Conservation (phyloP, 2,113 vertebrate genomes). For the Amia ocellicauda region DNA sequence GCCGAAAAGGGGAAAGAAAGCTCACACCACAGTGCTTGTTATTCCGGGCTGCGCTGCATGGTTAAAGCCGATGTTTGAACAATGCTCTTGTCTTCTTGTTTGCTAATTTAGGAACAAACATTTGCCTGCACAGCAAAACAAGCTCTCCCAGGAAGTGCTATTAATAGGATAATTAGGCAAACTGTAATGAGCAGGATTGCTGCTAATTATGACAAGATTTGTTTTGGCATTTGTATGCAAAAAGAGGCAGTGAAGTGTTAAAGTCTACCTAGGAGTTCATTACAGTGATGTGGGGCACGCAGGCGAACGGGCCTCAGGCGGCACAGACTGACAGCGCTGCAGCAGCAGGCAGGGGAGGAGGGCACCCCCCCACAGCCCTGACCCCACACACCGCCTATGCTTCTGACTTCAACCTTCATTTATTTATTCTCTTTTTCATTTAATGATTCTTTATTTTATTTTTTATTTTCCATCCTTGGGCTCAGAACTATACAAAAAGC, state of each 20-base stretch:
- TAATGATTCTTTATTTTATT: no score
- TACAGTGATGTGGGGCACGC: conserved; percentile 82
- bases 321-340: conserved; percentile 42
- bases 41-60: conserved; percentile 67
- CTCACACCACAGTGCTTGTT: conserved; percentile 24
- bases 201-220: conserved; percentile 98
- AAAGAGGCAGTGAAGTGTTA: conserved; percentile 84
- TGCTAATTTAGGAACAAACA: conserved; percentile 98
- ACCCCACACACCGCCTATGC: neutral
- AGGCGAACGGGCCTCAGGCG: conserved; percentile 70
- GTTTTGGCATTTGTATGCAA: conserved; percentile 92
- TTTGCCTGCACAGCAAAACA: conserved; percentile 89
- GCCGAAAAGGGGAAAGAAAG: no score
- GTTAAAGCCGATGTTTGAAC: conserved; percentile 81
- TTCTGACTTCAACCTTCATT: no score
- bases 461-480: no score
- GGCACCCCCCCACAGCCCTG: conserved; percentile 5
- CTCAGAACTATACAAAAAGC: no score
- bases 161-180: conserved; percentile 99
- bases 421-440: no score
- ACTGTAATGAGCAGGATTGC: conserved; percentile 97
- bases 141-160: conserved; percentile 93
- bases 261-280: conserved; percentile 93
- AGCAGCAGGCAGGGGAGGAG: conserved; percentile 8
- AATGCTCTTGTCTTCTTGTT: conserved; percentile 92